Evolutionary conservation across 2,113 vertebrate genomes (phyloP).

Genomic region (Crotalus viridis): DNA sequence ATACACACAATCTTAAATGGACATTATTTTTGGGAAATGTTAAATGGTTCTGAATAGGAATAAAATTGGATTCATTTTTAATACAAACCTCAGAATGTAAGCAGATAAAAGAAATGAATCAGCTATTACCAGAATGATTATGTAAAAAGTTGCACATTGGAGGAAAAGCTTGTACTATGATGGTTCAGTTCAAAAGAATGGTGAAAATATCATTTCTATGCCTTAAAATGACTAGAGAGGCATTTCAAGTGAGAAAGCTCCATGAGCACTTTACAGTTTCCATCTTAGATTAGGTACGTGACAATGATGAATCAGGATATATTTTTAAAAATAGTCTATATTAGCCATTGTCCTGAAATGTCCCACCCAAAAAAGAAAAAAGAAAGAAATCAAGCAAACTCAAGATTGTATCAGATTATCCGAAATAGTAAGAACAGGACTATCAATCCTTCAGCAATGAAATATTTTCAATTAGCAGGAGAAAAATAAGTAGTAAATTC

Average conservation of each 20-base stretch:
- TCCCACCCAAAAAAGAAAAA: neutral
- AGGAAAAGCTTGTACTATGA: neutral
- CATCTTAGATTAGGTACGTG: neutral
- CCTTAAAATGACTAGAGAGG: neutral
- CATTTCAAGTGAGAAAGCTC: neutral
- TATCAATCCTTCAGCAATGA: conserved; percentile 45
- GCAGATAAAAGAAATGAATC: conserved; percentile 8
- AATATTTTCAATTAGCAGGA: conserved; percentile 24
- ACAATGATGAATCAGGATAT: neutral
- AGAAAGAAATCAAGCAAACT: conserved; percentile 14
- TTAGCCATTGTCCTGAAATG: neutral
- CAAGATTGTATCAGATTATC: conserved; percentile 16
- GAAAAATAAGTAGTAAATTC: conserved; percentile 41
- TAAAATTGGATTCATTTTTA: conserved; percentile 31
- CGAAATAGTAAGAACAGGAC: conserved; percentile 40
- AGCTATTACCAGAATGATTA: conserved; percentile 15
- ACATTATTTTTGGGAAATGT: neutral
- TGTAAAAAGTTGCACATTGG: neutral
- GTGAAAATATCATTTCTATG: neutral
- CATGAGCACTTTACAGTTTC: neutral
- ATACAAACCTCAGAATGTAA: conserved; percentile 26
- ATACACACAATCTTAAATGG: conserved; percentile 25
- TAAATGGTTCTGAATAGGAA: conserved; percentile 19
- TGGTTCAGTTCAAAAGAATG: conserved; percentile 29
- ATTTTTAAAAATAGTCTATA: neutral